A percentile compares a stretch with the other conserved stretches of the same genome.
phyloP scores from a whole-genome alignment of 1,140 invertebrate species.

The Dicyema japonicum region DNA sequence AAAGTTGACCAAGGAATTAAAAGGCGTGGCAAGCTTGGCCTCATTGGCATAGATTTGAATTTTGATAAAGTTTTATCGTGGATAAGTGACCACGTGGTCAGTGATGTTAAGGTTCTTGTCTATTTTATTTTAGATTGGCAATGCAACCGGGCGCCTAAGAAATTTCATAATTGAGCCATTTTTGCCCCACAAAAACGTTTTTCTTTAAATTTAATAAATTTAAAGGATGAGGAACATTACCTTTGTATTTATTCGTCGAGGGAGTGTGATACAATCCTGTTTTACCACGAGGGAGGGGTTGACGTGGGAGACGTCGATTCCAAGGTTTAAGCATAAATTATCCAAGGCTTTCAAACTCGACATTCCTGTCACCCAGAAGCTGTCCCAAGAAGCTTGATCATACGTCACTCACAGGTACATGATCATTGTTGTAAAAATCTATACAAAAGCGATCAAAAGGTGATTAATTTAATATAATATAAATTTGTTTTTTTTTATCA shows the following conservation, averaged over 20 bases:
- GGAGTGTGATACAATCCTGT: constrained; percentile 62
- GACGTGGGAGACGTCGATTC: constrained; percentile 92
- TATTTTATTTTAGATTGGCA: constrained; percentile 30
- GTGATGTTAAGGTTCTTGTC: constrained; percentile 35
- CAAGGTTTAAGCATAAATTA: constrained; percentile 28
- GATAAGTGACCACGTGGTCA: constrained; percentile 49
- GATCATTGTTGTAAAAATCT: too few relatives aligned
- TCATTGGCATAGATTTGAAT: constrained; percentile 69
- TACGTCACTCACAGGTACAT: too few relatives aligned
- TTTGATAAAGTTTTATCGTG: constrained; percentile 42
- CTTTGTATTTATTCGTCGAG: constrained; percentile 82
- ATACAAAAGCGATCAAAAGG: too few relatives aligned
- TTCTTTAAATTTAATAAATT: constrained; percentile 5
- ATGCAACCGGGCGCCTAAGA: constrained; percentile 45
- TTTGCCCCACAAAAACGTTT: constrained; percentile 45
- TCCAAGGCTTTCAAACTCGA: constrained; percentile 18
- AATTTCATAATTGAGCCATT: constrained; percentile 92
- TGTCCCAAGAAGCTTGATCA: constrained; percentile 25
- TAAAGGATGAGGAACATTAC: constrained; percentile 68
- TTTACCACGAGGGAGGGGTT: constrained; percentile 81
- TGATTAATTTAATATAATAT: too few relatives aligned
- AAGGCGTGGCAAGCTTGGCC: constrained; percentile 63
- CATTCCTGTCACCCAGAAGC: constrained; percentile 31
- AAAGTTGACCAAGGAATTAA: constrained; percentile 98
- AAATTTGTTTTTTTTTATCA: too few relatives aligned